Evolutionary conservation across 2,797 vertebrate species (phyloP).

Genomic region (Lacerta viridis): DNA sequence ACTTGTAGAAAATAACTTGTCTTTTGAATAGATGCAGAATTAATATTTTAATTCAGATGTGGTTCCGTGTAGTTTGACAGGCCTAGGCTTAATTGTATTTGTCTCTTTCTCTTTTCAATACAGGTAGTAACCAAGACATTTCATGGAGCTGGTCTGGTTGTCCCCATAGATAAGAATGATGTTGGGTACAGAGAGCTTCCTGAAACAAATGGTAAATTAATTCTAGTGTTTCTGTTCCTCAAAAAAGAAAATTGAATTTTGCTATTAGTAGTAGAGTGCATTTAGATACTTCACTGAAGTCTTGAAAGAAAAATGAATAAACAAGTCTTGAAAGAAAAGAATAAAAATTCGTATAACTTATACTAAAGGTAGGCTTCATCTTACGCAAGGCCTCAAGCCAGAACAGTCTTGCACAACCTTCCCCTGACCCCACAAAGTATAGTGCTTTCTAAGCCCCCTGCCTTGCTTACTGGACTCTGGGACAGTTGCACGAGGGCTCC

Average conservation of each 20-base stretch:
- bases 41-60: not conserved
- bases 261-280: not conserved
- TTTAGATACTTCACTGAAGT: not conserved
- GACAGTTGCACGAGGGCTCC: too few relatives aligned
- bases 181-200: conserved; percentile 97
- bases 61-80: not conserved
- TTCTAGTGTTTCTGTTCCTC: not conserved
- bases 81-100: not conserved
- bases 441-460: too few relatives aligned
- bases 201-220: conserved; percentile 89
- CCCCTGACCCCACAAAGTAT: too few relatives aligned
- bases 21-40: not conserved
- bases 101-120: conserved; percentile 1
- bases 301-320: not conserved
- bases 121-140: conserved; percentile 96
- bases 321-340: too few relatives aligned
- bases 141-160: conserved; percentile 93
- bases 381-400: too few relatives aligned
- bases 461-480: too few relatives aligned
- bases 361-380: too few relatives aligned
- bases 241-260: not conserved
- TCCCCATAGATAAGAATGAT: conserved; percentile 95
- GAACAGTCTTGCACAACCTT: too few relatives aligned
- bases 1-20: not conserved
- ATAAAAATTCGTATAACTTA: too few relatives aligned